Conservation (phyloP, 2,113 vertebrate species). For the cattle (Bos taurus) region ARS-UCD2.0 NC_037346.1:24417501-24418000, state of each 20-base stretch:
- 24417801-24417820: not conserved
- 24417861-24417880: not conserved
- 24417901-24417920: not conserved
- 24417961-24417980: not conserved
- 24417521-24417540: not conserved
- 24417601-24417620: not conserved
- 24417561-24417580: not conserved
- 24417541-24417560: not conserved
- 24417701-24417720: not conserved
- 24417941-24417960: not conserved
- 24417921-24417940: not conserved
- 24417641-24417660: not conserved
- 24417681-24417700: not conserved
- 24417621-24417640: not conserved
- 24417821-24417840: not conserved
- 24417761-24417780: not conserved
- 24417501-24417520: constrained; percentile 66
- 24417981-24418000: not conserved
- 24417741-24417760: not conserved
- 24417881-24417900: not conserved
- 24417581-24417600: not conserved
- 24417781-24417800: not conserved
- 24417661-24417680: not conserved
- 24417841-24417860: not conserved
- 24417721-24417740: not conserved